Base-by-base conservation (phyloP, 2,888 invertebrate genomes). In the Harmothoe impar region DNA sequence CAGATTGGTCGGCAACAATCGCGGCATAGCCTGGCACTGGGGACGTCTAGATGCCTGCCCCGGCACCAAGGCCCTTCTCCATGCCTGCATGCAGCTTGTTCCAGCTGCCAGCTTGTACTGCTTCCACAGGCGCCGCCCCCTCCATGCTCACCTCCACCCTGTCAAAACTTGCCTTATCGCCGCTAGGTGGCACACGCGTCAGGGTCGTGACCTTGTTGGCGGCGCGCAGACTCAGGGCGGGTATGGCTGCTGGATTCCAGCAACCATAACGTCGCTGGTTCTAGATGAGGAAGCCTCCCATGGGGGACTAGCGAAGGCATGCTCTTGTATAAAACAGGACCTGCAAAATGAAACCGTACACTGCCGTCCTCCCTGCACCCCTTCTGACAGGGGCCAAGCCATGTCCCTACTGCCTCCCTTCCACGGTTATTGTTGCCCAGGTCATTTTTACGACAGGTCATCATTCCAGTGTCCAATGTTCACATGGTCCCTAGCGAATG, bases 1-100 rank as follows among this genome's bases (percentile, higher is more conserved):
- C 72, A 72, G 72, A 72, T 72, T 72, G 72, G 72, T 29, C 72
- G 15, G 72, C 29, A n/a, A 72, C 72, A 72, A 72, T 25, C 5
- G 25, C 25, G 29, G 3, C 72, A 25, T 0, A 25, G 25, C 31
- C 31, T 5, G 72, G 31, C 72, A 17, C 72, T 7, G 25, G 15
- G 29, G 25, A 29, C 72, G 1, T 72, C 72, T 29, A 29, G 43
- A 43, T 43, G 15, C 72, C 72, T 3, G 25, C 31, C 72, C 29
- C 72, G 15, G 72, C 25, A 72, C 29, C 72, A 25, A 62, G n/a
- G 25, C 72, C 29, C 25, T 72, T 72, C 29, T 25, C 29, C 72
- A 23, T 72, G 25, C 43, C 43, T 43, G 43, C 43, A 3, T 43
- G 43, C 10, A 10, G 43, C 5, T 10, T 43, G 43, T 43, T 7